Conservation (phyloP, 2,113 vertebrate species). For the Pluvianellus socialis region DNA sequence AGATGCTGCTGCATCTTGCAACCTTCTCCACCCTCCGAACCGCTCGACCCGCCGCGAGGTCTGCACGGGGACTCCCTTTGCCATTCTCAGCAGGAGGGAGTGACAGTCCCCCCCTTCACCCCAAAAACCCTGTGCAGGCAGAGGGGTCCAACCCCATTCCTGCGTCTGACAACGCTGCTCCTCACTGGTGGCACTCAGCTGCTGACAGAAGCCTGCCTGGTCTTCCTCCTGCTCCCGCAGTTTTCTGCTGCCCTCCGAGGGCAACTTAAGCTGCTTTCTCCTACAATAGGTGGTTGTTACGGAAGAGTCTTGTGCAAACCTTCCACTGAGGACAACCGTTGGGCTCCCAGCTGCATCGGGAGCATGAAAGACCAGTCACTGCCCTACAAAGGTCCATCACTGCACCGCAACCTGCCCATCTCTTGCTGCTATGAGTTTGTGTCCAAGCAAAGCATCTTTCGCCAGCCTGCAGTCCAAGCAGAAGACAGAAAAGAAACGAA, state of each 20-base stretch:
- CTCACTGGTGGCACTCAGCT: accelerated
- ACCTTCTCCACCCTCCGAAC: background rate
- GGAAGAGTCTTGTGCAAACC: background rate
- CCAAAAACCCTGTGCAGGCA: background rate
- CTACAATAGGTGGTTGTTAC: background rate
- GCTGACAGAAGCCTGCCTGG: background rate
- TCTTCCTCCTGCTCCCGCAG: background rate
- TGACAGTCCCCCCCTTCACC: background rate
- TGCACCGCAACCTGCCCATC: background rate
- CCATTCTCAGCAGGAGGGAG: background rate
- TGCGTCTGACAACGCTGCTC: background rate
- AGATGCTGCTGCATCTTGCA: background rate
- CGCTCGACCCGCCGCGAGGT: accelerated
- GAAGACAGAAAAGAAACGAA: background rate
- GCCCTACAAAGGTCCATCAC: accelerated
- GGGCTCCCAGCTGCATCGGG: background rate
- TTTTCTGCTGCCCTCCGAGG: background rate
- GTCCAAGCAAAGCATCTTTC: background rate
- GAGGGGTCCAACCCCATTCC: background rate
- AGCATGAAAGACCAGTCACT: accelerated
- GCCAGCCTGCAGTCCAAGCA: background rate
- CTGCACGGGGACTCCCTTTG: background rate
- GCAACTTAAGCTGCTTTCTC: background rate
- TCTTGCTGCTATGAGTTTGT: accelerated
- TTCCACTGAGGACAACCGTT: background rate